Evolutionary conservation across 2,797 vertebrate genomes (phyloP), one percentile per base, ranked within the genome.

Genomic region (Avahi laniger): DNA sequence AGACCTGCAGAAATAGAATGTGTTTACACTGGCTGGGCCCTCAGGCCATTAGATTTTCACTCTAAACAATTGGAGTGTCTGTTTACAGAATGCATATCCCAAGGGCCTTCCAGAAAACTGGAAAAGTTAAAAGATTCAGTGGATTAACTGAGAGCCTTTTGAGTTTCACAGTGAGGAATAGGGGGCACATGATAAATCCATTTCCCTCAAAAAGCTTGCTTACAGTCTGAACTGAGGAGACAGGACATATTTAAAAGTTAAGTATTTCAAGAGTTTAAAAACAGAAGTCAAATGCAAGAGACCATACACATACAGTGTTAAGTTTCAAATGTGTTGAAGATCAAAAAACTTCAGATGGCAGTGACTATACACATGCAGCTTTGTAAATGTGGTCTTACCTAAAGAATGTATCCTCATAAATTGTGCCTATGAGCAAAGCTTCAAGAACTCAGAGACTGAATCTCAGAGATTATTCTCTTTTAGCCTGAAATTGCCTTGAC

Each of bases 11-110:
- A 93, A 79, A 12, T 52, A 93, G 41, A 91, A 95, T 79, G 80
- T 82, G 46, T 97, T 96, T 95, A 90, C 41, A 33, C 35, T 80
- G 41, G 46, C 43, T 54, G 30, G 67, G 80, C 81, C 81, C 18
- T 87, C 14, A n/a, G 4, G 72, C 80, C 80, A 43, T 96, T 87
- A 67, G 46, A 52, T 82, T 93, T 82, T 94, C 20, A 67, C 73
- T 76, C 61, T 69, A 93, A 97, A 85, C 50, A 54, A 41, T 43
- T 70, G 75, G 70, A 92, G 46, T 88, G 85, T 92, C 89, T 35
- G 41, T 96, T 96, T 97, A 90, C 76, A 82, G 41, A 96, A 84
- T 52, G 52, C 33, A 46, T 94, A 91, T 75, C 78, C 85, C 91
- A 87, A 69, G 59, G 35, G 22, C 73, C 26, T 69, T 69, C 24